Percentiles rank a stretch among this genome's conserved stretches.
phyloP scores from a whole-genome alignment of 2,113 vertebrate species.

The Sinocyclocheilus anshuiensis region DNA sequence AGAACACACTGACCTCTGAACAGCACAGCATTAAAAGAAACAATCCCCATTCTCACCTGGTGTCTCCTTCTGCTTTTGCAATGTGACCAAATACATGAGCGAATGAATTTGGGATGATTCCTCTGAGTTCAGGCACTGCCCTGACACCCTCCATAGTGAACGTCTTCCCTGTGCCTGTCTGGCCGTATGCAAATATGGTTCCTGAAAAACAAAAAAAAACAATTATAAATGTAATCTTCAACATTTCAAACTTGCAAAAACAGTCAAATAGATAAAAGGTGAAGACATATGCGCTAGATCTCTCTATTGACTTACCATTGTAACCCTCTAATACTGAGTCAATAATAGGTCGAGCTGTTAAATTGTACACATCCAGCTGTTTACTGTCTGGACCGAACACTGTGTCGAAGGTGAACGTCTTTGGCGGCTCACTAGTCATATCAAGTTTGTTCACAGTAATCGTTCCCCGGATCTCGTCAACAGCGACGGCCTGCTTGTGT shows the following conservation, averaged over 20 bases:
- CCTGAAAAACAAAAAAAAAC: constrained; percentile 73
- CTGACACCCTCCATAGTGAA: constrained; percentile 98
- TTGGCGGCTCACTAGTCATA: constrained; percentile 88
- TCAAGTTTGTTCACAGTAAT: constrained; percentile 94
- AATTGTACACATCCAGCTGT: constrained; percentile 97
- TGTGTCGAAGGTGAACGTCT: constrained; percentile 97
- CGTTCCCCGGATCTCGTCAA: constrained; percentile 94
- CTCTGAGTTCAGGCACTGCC: constrained; percentile 95
- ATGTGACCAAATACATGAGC: constrained; percentile 99
- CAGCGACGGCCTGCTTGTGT: constrained; percentile 84
- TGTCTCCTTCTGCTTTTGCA: constrained; percentile 97
- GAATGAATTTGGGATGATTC: constrained; percentile 98
- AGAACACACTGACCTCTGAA: not conserved
- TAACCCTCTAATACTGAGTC: constrained; percentile 97
- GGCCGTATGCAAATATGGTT: constrained; percentile 98
- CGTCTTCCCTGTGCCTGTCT: constrained; percentile 98
- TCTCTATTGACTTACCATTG: constrained; percentile 82
- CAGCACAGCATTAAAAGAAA: not conserved
- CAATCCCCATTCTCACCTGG: constrained; percentile 77
- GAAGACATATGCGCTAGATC: not conserved
- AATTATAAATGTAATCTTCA: not conserved
- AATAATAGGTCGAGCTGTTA: constrained; percentile 95
- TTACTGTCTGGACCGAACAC: constrained; percentile 97
- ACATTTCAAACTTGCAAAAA: not conserved
- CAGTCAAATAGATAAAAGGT: not conserved